These are phyloP conservation scores for Stenodema calcarata DNA, from an alignment of 2,888 invertebrate species.

Conservation along the genomic window DNA sequence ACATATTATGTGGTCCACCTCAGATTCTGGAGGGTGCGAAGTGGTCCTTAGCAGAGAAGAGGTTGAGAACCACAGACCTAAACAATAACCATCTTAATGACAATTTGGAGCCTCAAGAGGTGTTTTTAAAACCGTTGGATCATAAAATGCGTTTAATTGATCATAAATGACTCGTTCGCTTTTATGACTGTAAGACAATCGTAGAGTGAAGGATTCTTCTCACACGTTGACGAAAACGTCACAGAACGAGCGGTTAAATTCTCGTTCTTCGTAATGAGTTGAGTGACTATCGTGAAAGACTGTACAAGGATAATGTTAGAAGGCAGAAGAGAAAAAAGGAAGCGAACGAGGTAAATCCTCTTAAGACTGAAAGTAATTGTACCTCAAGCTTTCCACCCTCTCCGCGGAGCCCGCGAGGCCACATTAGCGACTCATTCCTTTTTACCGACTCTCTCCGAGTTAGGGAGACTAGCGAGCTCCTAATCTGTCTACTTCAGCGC, in stretches of 20 bases:
- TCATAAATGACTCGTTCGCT: too few species aligned
- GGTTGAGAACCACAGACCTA: too few species aligned
- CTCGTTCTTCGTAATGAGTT: slow-evolving; percentile 9
- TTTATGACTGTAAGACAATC: too few species aligned
- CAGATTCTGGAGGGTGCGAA: too few species aligned
- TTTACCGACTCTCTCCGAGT: background rate
- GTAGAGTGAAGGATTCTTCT: too few species aligned
- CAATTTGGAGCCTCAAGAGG: too few species aligned
- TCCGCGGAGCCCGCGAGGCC: background rate
- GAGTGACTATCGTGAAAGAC: slow-evolving; percentile 17
- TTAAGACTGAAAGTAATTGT: slow-evolving; percentile 36
- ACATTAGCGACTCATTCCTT: slow-evolving; percentile 40
- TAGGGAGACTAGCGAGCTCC: background rate
- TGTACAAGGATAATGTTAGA: background rate
- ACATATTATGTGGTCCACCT: too few species aligned
- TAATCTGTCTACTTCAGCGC: slow-evolving; percentile 46
- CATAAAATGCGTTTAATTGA: too few species aligned
- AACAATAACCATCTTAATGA: too few species aligned
- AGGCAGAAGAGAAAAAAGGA: background rate
- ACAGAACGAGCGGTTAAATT: background rate
- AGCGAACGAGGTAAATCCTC: slow-evolving; percentile 16
- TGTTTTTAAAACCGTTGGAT: too few species aligned
- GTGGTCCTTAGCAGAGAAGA: too few species aligned
- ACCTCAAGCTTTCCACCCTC: background rate
- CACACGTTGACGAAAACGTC: too few species aligned